Evolutionary conservation across 2,888 invertebrate species (phyloP).

Genomic region (Tetragonisca angustula): DNA sequence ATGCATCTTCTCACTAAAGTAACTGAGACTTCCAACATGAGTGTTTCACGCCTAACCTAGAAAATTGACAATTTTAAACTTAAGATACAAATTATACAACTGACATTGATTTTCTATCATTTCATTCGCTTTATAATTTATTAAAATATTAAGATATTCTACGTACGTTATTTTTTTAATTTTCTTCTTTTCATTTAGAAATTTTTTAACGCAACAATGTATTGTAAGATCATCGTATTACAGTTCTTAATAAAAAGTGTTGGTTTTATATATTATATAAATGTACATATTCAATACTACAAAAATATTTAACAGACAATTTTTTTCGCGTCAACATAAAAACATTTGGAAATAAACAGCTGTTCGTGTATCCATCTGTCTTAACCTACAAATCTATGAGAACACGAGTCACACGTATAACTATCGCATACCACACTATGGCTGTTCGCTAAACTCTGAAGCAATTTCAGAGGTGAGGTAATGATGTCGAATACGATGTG

Average conservation of each 20-base stretch:
- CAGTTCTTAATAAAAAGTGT: background rate
- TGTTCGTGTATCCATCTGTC: background rate
- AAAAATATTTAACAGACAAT: background rate
- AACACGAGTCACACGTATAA: background rate
- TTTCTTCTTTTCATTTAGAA: background rate
- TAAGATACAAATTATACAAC: background rate
- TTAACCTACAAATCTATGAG: background rate
- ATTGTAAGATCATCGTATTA: background rate
- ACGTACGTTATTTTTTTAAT: background rate
- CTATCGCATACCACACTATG: constrained; percentile 41
- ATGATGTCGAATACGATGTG: constrained; percentile 29
- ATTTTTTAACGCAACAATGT: background rate
- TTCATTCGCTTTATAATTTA: background rate
- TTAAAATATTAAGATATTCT: background rate
- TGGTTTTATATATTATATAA: background rate
- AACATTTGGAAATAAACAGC: background rate
- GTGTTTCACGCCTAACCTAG: background rate
- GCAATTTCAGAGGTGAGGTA: constrained; percentile 67
- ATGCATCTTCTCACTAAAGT: background rate
- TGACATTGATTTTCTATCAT: background rate
- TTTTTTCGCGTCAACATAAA: background rate
- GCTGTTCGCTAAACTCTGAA: constrained; percentile 64
- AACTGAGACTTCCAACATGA: background rate
- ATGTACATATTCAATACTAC: background rate
- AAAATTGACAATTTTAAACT: background rate